Percentiles rank a stretch among this genome's conserved stretches.
Evolutionary conservation across 2,797 vertebrate genomes (phyloP).

Genomic region (Sternotherus odoratus): DNA sequence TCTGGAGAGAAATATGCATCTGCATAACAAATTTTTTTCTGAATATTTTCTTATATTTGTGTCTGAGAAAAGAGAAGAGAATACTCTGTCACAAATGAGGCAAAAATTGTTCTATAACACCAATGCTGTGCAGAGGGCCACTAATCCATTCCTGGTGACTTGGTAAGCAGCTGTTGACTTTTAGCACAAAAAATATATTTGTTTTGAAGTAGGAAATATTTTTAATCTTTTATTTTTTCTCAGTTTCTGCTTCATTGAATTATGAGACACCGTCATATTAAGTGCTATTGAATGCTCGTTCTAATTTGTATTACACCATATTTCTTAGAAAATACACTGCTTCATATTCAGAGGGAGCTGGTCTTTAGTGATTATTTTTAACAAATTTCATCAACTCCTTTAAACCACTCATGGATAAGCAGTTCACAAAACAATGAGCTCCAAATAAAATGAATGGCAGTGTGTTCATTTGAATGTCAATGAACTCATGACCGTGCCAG

Average conservation of each 20-base stretch:
- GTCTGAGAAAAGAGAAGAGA: background rate
- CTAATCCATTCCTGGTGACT: background rate
- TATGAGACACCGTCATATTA: background rate
- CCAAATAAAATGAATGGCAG: conserved; percentile 63
- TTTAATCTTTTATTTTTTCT: conserved; percentile 9
- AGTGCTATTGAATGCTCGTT: background rate
- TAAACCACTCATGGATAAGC: conserved; percentile 64
- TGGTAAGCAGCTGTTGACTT: background rate
- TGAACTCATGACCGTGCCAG: conserved; percentile 70
- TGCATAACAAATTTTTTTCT: background rate
- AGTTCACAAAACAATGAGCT: conserved; percentile 64
- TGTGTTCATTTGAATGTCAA: conserved; percentile 75
- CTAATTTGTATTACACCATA: background rate
- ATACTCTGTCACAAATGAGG: background rate
- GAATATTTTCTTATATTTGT: background rate
- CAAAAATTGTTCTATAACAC: background rate
- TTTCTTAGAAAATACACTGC: conserved; percentile 38
- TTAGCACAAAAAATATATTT: background rate
- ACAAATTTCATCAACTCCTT: conserved; percentile 61
- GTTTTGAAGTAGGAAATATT: background rate
- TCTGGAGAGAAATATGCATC: conserved; percentile 22
- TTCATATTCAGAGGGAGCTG: conserved; percentile 41
- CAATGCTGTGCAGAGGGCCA: background rate
- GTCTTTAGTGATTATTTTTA: conserved; percentile 42
- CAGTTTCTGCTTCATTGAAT: background rate